Evolutionary conservation across 2,113 vertebrate species (phyloP), one percentile per base, ranked within the genome.

Genomic region (Nannospalax galili): DNA sequence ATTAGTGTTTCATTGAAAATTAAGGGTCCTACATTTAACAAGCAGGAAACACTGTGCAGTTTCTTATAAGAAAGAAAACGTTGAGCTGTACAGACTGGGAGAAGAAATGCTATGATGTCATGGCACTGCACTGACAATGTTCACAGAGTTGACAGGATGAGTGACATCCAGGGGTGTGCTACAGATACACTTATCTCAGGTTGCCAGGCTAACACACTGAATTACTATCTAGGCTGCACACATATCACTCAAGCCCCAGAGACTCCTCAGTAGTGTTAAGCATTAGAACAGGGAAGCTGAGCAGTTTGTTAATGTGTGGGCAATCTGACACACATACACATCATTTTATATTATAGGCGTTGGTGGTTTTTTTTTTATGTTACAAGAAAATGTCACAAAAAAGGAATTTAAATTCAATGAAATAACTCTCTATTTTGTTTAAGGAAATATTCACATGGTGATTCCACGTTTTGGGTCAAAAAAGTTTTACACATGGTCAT

Each of bases 151-250:
- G 69, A 48, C 75, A 84, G 70, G 40, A 28, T 67, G 84, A 92
- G 9, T 42, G 93, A 90, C 80, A 88, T n/a, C 28, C 62, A 42
- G 19, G 45, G 37, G 20, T 94, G 74, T 58, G 58, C 40, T 75
- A 52, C 60, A 92, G 37, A 26, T 22, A 22, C 12, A 52, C 17
- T 93, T 96, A 94, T 88, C 95, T 90, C 67, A 81, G 85, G 88
- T 90, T 72, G 37, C 67, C 84, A 90, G 67, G n/a, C n/a, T 75
- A 93, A 90, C 65, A 90, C 72, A 82, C 80, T 67, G 72, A 94
- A 90, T 95, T 90, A 65, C 79, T 87, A 37, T 75, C 4, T 19
- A 40, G 58, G 16, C 22, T 90, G 60, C 52, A 69, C 77, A 88
- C 20, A 4, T n/a, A 22, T 88, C 24, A 26, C 70, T 93, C 60